These are phyloP conservation scores for Hemibagrus wyckioides DNA, from an alignment of 2,113 vertebrate species.

Conservation along the genomic window DNA sequence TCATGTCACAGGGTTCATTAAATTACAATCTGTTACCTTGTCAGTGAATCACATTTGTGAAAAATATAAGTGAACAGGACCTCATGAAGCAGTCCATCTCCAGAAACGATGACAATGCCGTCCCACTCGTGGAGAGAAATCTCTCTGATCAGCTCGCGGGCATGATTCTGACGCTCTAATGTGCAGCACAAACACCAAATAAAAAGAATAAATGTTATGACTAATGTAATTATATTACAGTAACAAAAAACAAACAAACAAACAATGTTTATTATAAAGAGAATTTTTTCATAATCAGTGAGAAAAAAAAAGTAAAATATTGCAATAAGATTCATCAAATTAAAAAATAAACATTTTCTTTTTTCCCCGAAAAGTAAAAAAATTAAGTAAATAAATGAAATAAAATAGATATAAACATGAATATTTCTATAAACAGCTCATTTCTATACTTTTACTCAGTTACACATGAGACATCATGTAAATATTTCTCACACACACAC, in stretches of 20 bases:
- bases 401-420: too few relatives aligned
- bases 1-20: background rate
- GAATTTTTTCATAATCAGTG: too few relatives aligned
- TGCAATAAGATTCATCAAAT: too few relatives aligned
- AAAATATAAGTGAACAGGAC: conserved; percentile 58
- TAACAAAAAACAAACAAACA: background rate
- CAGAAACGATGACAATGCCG: conserved; percentile 83
- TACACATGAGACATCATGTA: background rate
- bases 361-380: too few relatives aligned
- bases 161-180: conserved; percentile 84
- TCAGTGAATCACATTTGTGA: background rate
- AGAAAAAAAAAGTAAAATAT: too few relatives aligned
- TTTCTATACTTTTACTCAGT: background rate
- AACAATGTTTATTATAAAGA: too few relatives aligned
- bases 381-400: too few relatives aligned
- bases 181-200: background rate
- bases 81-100: conserved; percentile 88
- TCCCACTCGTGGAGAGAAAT: conserved; percentile 85
- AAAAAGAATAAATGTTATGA: background rate
- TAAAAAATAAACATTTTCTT: too few relatives aligned
- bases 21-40: background rate
- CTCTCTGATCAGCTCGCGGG: conserved; percentile 83
- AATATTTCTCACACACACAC: background rate
- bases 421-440: background rate
- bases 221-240: background rate